These are phyloP conservation scores for Leptopilina drosophilae DNA, from an alignment of 2,888 invertebrate genomes.

Conservation along the genomic window DNA sequence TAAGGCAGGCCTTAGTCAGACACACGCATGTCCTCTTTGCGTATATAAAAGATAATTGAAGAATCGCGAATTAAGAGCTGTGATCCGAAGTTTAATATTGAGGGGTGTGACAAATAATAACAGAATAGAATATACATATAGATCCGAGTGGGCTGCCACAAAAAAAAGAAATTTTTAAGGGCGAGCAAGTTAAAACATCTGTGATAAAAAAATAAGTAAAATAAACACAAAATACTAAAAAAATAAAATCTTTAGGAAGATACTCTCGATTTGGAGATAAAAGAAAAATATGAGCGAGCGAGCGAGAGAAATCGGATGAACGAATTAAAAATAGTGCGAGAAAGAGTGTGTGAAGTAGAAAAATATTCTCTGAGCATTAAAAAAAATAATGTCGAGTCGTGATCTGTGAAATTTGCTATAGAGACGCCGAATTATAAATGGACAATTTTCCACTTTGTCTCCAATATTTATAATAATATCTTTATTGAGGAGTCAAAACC, in stretches of 20 bases:
- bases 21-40: conserved; percentile 61
- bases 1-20: conserved; percentile 76
- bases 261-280: conserved; percentile 43
- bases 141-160: conserved; percentile 50
- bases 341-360: conserved; percentile 41
- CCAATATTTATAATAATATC: conserved; percentile 4
- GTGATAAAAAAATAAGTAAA: conserved; percentile 61
- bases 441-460: conserved; percentile 38
- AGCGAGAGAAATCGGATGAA: conserved; percentile 44
- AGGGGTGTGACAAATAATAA: conserved; percentile 31
- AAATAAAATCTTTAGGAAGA: conserved; percentile 60
- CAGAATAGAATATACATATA: conserved; percentile 46
- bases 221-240: conserved; percentile 55
- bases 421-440: conserved; percentile 48
- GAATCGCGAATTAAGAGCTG: conserved; percentile 55
- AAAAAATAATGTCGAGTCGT: conserved; percentile 41
- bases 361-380: conserved; percentile 42
- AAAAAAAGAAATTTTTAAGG: conserved; percentile 45
- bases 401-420: conserved; percentile 47
- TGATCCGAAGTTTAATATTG: conserved; percentile 52
- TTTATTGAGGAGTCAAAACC: conserved; percentile 7
- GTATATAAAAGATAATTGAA: conserved; percentile 42
- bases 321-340: conserved; percentile 50
- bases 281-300: conserved; percentile 51
- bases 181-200: conserved; percentile 66